Conservation (phyloP, 2,888 invertebrate genomes). For the Melanchra persicariae region DNA sequence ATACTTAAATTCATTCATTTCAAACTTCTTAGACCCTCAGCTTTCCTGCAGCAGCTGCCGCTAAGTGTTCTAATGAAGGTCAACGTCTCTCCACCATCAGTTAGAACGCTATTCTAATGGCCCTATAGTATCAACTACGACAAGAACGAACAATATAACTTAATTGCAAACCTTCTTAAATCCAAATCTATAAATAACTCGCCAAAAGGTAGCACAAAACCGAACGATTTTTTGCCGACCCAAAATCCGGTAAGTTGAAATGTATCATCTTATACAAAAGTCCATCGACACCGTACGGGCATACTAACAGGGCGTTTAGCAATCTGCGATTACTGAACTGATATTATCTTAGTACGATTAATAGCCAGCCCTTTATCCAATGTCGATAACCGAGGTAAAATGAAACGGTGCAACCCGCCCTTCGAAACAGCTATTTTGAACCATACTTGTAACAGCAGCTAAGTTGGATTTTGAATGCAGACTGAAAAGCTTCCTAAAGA, state of each 20-base stretch:
- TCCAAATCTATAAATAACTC: conserved; percentile 5
- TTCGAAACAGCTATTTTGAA: conserved; percentile 57
- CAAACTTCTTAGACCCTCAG: too few species aligned
- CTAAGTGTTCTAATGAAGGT: too few species aligned
- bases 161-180: conserved; percentile 2
- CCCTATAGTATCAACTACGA: too few species aligned
- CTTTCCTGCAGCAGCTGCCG: too few species aligned
- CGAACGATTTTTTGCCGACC: conserved; percentile 12
- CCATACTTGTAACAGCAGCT: conserved; percentile 28
- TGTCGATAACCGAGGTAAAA: conserved; percentile 75
- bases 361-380: conserved; percentile 88
- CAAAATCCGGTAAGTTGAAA: conserved; percentile 45
- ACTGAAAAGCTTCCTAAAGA: conserved; percentile 50
- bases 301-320: conserved; percentile 86
- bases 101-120: too few species aligned
- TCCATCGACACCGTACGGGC: conserved; percentile 77
- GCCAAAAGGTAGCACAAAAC: conserved; percentile 25
- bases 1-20: too few species aligned
- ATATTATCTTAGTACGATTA: conserved; percentile 88
- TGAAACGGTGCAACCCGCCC: conserved; percentile 71
- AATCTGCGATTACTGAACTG: conserved; percentile 87
- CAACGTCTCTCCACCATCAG: too few species aligned
- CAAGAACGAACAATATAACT: background rate
- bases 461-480: conserved; percentile 54
- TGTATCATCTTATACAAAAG: conserved; percentile 66